A percentile compares a stretch with the other conserved stretches of the same genome.
phyloP scores from a whole-genome alignment of 2,797 vertebrate species.

The Limnodromus scolopaceus region DNA sequence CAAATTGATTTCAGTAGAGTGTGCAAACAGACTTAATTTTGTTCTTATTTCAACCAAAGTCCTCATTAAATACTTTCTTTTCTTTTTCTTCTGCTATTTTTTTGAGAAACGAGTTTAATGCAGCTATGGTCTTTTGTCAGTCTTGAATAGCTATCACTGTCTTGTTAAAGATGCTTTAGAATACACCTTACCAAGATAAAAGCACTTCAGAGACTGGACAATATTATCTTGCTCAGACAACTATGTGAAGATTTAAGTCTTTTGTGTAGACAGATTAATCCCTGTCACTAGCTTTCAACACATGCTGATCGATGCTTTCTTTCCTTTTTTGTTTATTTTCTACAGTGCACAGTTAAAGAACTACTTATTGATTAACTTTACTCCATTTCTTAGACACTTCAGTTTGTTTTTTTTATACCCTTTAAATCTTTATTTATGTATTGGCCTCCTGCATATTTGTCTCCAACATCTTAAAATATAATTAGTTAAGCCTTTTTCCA shows the following conservation, averaged over 20 bases:
- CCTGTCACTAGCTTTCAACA: background rate
- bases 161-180: background rate
- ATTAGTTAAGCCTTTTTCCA: background rate
- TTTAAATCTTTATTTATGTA: background rate
- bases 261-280: constrained; percentile 10
- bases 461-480: background rate
- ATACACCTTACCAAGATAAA: background rate
- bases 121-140: background rate
- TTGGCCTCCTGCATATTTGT: background rate
- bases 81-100: background rate
- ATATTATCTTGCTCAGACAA: constrained; percentile 4
- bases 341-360: background rate
- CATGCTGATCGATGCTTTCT: background rate
- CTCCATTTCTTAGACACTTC: background rate
- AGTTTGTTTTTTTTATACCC: background rate
- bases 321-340: constrained; percentile 10
- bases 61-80: background rate
- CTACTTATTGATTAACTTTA: background rate
- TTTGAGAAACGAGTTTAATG: background rate
- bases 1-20: background rate
- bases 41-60: background rate
- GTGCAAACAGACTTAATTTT: background rate
- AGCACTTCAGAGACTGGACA: background rate
- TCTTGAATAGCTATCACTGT: background rate
- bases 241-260: constrained; percentile 6